A percentile compares a stretch with the other conserved stretches of the same genome.
These are phyloP conservation scores for Philonicus albiceps DNA, from an alignment of 2,888 invertebrate species.

Conservation along the genomic window DNA sequence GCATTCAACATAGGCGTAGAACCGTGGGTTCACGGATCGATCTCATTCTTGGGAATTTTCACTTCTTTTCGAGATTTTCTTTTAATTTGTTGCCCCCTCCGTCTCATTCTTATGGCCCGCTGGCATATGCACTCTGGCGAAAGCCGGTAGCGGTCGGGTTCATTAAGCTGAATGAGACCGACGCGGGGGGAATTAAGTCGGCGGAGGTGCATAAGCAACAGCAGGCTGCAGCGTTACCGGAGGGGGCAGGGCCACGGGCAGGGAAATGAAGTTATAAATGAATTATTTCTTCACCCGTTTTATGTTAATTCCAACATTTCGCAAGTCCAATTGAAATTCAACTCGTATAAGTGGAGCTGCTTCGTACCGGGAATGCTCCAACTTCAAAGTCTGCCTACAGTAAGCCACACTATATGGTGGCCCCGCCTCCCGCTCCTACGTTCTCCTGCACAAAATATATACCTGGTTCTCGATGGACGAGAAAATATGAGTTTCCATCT, in stretches of 20 bases:
- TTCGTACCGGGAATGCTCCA: not conserved
- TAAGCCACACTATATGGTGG: not conserved
- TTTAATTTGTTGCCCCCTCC: not conserved
- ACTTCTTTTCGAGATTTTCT: not conserved
- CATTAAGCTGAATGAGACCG: not conserved
- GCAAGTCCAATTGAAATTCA: constrained; percentile 40
- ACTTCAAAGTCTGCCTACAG: constrained; percentile 30
- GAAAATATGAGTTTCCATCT: constrained; percentile 42
- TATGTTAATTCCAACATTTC: constrained; percentile 40
- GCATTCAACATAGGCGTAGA: not conserved
- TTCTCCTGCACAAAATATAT: not conserved
- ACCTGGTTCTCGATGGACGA: constrained; percentile 42
- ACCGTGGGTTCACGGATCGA: not conserved
- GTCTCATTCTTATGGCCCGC: not conserved
- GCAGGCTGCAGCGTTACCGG: not conserved
- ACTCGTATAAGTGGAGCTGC: constrained; percentile 25
- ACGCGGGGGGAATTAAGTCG: not conserved
- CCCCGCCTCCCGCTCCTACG: not conserved
- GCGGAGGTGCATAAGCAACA: not conserved
- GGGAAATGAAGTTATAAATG: constrained; percentile 7
- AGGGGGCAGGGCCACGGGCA: not conserved
- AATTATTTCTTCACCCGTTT: constrained; percentile 33
- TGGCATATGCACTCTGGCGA: not conserved
- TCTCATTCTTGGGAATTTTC: not conserved
- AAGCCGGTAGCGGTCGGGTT: not conserved